These are phyloP conservation scores for Philaenus spumarius DNA, from an alignment of 1,140 invertebrate genomes.

Conservation along the genomic window DNA sequence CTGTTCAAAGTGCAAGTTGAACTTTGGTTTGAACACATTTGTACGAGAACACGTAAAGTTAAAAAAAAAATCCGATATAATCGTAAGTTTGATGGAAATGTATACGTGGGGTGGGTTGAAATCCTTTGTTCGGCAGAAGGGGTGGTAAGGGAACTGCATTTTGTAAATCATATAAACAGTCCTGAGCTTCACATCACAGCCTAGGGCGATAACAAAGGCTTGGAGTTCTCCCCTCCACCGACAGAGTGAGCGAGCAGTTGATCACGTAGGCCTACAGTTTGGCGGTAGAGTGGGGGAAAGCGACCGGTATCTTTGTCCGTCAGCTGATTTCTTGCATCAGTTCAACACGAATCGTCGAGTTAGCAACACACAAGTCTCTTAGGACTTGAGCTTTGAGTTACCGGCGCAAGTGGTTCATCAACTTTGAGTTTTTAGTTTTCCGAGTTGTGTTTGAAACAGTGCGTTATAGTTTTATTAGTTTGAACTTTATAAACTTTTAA, in stretches of 20 bases:
- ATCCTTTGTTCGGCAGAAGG: no score
- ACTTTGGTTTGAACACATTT: no score
- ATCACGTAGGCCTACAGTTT: conserved; percentile 12
- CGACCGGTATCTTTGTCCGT: conserved; percentile 16
- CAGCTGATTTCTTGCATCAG: conserved; percentile 19
- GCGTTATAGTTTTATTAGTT: not conserved
- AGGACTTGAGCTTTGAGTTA: not conserved
- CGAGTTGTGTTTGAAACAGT: conserved; percentile 10
- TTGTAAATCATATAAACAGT: no score
- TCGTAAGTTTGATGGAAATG: no score
- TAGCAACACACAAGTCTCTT: not conserved
- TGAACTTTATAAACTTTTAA: no score
- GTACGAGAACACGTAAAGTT: no score
- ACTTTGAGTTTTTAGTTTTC: not conserved
- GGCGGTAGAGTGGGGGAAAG: conserved; percentile 8
- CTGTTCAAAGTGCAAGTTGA: no score
- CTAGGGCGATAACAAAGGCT: not conserved
- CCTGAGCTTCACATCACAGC: no score
- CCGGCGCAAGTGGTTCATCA: conserved; percentile 13
- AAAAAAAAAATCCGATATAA: no score
- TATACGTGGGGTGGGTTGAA: no score
- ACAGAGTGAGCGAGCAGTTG: conserved; percentile 1
- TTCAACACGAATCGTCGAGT: conserved; percentile 2
- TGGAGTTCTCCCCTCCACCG: not conserved
- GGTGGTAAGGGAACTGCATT: no score